A percentile compares a stretch with the other conserved stretches of the same genome.
Evolutionary conservation across 2,888 invertebrate genomes (phyloP).

Genomic region (Xestia sexstrigata): DNA sequence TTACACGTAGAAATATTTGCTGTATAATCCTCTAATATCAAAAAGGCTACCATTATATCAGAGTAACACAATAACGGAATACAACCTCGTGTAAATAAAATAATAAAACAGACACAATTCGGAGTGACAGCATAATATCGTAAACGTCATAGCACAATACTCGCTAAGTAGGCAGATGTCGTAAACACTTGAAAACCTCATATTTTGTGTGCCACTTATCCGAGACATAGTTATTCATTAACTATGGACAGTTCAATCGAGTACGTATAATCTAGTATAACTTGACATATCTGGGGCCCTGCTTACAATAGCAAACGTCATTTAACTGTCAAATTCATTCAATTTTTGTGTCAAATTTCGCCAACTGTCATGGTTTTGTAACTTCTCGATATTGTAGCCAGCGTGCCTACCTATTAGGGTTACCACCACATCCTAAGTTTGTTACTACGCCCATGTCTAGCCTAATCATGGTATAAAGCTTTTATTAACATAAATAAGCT

Average conservation of each 20-base stretch:
- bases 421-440: background rate
- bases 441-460: slow-evolving; percentile 30
- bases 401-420: background rate
- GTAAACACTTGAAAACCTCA: slow-evolving; percentile 55
- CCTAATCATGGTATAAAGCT: slow-evolving; percentile 30
- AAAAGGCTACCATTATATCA: slow-evolving; percentile 31
- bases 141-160: slow-evolving; percentile 57
- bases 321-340: slow-evolving; percentile 2
- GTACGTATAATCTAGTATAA: background rate
- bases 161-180: slow-evolving; percentile 49
- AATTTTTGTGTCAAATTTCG: background rate
- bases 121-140: slow-evolving; percentile 49
- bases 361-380: background rate
- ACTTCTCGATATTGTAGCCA: slow-evolving; percentile 14
- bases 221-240: slow-evolving; percentile 55
- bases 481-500: slow-evolving; percentile 36
- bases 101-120: slow-evolving; percentile 51
- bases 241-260: slow-evolving; percentile 12
- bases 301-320: background rate
- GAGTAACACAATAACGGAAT: slow-evolving; percentile 27
- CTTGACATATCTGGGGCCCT: background rate
- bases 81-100: slow-evolving; percentile 49
- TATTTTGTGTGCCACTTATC: slow-evolving; percentile 58
- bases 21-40: slow-evolving; percentile 17
- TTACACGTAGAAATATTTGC: background rate